Percentiles rank a stretch among this genome's conserved stretches.
Evolutionary conservation across 2,797 vertebrate genomes (phyloP).

Genomic region (Momotus momota): DNA sequence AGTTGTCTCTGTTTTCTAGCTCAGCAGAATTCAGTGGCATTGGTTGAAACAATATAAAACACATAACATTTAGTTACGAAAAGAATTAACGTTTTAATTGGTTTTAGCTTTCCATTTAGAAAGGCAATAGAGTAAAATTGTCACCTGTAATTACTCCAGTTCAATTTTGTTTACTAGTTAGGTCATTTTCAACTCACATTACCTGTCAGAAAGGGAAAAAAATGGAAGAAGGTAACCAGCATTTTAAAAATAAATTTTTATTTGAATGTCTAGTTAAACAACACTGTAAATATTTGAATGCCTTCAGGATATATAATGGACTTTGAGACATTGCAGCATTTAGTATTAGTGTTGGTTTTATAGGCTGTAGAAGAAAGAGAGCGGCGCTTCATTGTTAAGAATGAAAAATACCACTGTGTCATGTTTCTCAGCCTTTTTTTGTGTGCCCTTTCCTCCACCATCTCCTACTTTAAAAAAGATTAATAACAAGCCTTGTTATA

Average conservation of each 20-base stretch:
- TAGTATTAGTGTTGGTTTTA: neutral
- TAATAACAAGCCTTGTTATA: neutral
- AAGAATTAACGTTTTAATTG: conserved; percentile 59
- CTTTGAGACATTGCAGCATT: neutral
- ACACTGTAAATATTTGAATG: neutral
- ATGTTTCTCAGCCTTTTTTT: neutral
- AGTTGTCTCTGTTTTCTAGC: conserved; percentile 34
- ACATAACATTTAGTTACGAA: conserved; percentile 59
- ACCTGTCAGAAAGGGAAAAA: conserved; percentile 37
- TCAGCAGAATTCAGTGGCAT: conserved; percentile 34
- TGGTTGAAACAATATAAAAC: conserved; percentile 57
- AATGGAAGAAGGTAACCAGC: neutral
- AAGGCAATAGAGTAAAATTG: conserved; percentile 4
- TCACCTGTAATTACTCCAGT: conserved; percentile 59
- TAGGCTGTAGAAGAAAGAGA: neutral
- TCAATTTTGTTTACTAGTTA: conserved; percentile 48
- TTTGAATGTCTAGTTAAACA: neutral
- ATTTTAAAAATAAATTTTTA: neutral
- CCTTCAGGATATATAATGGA: neutral
- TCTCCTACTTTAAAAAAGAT: neutral
- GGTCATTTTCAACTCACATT: conserved; percentile 43
- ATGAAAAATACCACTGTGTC: neutral
- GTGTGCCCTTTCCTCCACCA: neutral
- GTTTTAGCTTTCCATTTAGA: conserved; percentile 64
- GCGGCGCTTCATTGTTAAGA: neutral